Evolutionary conservation across 2,888 invertebrate genomes (phyloP).

Genomic region (Neoascia interrupta): DNA sequence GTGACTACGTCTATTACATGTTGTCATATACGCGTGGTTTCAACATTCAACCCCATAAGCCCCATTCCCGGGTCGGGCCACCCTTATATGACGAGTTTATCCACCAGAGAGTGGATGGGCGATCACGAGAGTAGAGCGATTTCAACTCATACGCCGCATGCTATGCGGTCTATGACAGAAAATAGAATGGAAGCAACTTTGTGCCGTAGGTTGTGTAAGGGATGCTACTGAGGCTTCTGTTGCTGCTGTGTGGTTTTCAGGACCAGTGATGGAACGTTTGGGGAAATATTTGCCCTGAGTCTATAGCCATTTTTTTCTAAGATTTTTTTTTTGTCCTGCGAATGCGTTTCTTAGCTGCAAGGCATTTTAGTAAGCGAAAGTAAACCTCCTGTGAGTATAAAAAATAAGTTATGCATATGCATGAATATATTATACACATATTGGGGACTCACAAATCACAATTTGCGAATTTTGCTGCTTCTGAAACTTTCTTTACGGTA

Average conservation of each 20-base stretch:
- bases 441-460: too few relatives aligned
- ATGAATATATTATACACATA: too few relatives aligned
- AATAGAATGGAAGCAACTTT: slow-evolving; percentile 56
- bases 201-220: slow-evolving; percentile 22
- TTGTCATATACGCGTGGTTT: slow-evolving; percentile 66
- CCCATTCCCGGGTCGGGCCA: too few relatives aligned
- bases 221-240: slow-evolving; percentile 30
- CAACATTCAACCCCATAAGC: slow-evolving; percentile 55
- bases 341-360: slow-evolving; percentile 65
- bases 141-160: too few relatives aligned
- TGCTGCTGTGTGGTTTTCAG: slow-evolving; percentile 59
- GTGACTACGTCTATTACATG: slow-evolving; percentile 56
- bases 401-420: too few relatives aligned
- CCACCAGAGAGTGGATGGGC: slow-evolving; percentile 25
- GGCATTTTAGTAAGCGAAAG: slow-evolving; percentile 58
- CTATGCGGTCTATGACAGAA: slow-evolving; percentile 41
- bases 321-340: slow-evolving; percentile 32
- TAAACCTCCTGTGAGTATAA: slow-evolving; percentile 59
- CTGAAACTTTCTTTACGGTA: slow-evolving; percentile 13
- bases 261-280: slow-evolving; percentile 42
- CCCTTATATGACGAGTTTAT: slow-evolving; percentile 37
- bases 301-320: slow-evolving; percentile 43
- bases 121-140: background rate
- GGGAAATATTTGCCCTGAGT: slow-evolving; percentile 65
- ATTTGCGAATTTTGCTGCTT: too few relatives aligned